Evolutionary conservation across 2,113 vertebrate species (phyloP).

Genomic region (Pachypanchax playfairii): DNA sequence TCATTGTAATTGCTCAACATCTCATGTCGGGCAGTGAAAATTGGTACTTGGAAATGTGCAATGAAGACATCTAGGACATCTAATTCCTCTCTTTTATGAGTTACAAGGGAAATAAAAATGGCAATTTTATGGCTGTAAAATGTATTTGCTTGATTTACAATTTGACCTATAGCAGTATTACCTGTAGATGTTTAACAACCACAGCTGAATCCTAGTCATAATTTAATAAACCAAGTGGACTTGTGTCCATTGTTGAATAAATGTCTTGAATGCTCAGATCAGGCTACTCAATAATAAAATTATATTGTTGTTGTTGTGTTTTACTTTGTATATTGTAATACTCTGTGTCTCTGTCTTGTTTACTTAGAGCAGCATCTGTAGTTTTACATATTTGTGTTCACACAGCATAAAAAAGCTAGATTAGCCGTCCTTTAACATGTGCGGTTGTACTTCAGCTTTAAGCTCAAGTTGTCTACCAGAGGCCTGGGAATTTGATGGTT

Average conservation of each 20-base stretch:
- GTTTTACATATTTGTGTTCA: background rate
- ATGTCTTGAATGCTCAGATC: conserved; percentile 48
- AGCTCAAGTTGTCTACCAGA: no score
- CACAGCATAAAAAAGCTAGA: no score
- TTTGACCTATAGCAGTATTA: conserved; percentile 52
- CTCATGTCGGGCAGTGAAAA: conserved; percentile 35
- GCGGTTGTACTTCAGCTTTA: no score
- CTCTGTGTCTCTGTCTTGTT: background rate
- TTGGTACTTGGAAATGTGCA: conserved; percentile 31
- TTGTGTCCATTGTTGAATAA: conserved; percentile 28
- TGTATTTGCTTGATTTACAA: conserved; percentile 58
- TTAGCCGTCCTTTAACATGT: no score
- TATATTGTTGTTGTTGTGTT: no score
- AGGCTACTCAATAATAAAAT: conserved; percentile 13
- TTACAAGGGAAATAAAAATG: conserved; percentile 42
- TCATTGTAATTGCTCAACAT: conserved; percentile 50
- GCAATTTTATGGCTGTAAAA: conserved; percentile 43
- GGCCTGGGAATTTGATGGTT: no score
- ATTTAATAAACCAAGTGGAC: conserved; percentile 43
- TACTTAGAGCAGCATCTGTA: conserved; percentile 2
- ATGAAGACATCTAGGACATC: conserved; percentile 33
- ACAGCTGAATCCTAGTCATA: conserved; percentile 23
- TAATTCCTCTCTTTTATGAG: conserved; percentile 52
- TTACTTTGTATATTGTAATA: conserved; percentile 26
- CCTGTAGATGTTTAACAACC: conserved; percentile 18